Base-by-base conservation (phyloP, 2,113 vertebrate species). In the Barnardius zonarius region DNA sequence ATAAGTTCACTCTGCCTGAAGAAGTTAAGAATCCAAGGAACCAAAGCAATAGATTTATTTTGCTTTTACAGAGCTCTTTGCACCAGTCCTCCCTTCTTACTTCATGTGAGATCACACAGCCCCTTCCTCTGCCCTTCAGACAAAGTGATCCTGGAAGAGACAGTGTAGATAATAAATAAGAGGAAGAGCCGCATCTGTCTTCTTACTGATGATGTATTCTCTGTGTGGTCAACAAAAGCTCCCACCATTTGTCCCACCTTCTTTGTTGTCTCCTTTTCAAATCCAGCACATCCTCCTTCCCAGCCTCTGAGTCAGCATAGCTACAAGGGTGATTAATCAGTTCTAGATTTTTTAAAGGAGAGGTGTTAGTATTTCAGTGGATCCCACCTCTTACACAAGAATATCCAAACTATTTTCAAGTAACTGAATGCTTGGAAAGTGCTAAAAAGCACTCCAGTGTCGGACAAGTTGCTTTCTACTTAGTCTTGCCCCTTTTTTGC, bases 81-180 rank as follows among this genome's bases (percentile, higher is more conserved):
- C 31, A 78, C 30, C 62, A 52, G 16, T 52, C 44, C 49, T 77
- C 64, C 61, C 37, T 64, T 54, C 64, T 93, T 16, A 17, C 92
- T 95, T 92, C 68, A 41, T 61, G 43, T 3, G 12, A 75, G 93
- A 86, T 83, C 57, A 59, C 75, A 41, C 25, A 57, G 46, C 37
- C 48, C 93, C 87, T 84, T 92, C 78, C 77, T 75, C 49, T 94
- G 87, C 76, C 55, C 85, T 74, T 83, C 83, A 93, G 61, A 48
- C 70, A 90, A 8, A 9, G 73, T 9, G 27, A n/a, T 89, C 81
- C 79, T 66, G 90, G 39, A 76, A 43, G 92, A 76, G 61, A 49
- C 4, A 69, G 11, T 68, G 7, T 4, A 35, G 90, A 30, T 35
- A 25, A 83, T 55, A 44, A 67, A 51, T 63, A 49, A 70, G 84